Evolutionary conservation across 2,888 invertebrate genomes (phyloP), one percentile per base, ranked within the genome.

Genomic region (Phoenoteleia sp.): DNA sequence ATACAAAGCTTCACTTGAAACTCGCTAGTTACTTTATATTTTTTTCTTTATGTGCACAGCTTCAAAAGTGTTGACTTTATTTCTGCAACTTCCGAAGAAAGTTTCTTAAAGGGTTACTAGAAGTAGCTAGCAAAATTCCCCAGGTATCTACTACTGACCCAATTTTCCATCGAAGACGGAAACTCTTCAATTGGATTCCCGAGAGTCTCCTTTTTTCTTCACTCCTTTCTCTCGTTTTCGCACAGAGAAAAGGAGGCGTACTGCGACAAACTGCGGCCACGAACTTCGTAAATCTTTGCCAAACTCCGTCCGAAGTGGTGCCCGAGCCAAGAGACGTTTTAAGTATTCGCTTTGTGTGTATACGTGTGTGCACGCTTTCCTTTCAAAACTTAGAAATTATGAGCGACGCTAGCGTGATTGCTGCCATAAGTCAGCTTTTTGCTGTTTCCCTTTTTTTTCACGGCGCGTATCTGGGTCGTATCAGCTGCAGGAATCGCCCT

Each of bases 231-330:
- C 13, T 45, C 58, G 19, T 39, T 64, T 64, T 72, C 64, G 45
- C 56, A 15, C 45, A 27, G 45, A 9, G 33, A 54, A 62, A 62
- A 49, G 45, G 27, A 67, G 49, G 23, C 62, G 62, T 67, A 84
- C 86, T 86, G 86, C 87, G 86, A 84, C 87, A 87, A 87, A 87
- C 86, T 87, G 84, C 86, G 82, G 81, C 86, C 77, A 69, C 80
- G 52, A 84, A 84, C 85, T 87, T 85, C 60, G 72, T 80, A 81
- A 87, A 86, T 85, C 85, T 84, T 81, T 62, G 71, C 74, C 74
- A 80, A 87, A 81, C 79, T 85, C 76, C 58, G 45, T 58, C 60
- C 76, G 64, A 81, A 79, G 64, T 82, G 58, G 76, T 75, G 76
- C 64, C 71, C 33, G 67, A 64, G 80, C 83, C 81, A 83, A 83